Percentiles rank a stretch among this genome's conserved stretches.
These are phyloP conservation scores for Drosophila suboccidentalis DNA, from an alignment of 2,888 invertebrate genomes.

Conservation along the genomic window DNA sequence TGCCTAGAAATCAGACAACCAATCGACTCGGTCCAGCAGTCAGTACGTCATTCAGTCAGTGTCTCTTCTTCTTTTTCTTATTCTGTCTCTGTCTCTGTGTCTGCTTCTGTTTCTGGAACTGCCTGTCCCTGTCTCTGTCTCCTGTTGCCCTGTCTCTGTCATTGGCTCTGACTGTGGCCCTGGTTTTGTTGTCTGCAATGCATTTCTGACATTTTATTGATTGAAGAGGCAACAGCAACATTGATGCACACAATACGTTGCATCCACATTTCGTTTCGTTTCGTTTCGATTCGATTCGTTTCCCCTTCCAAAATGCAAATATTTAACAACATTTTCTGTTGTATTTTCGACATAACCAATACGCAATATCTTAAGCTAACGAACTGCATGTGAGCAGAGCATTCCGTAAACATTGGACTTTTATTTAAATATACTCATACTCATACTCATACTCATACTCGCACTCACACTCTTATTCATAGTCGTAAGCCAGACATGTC, in stretches of 20 bases:
- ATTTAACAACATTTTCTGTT: slow-evolving; percentile 59
- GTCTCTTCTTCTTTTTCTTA: slow-evolving; percentile 26
- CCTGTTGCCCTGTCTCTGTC: neutral
- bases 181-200: slow-evolving; percentile 62
- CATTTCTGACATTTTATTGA: slow-evolving; percentile 80
- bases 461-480: slow-evolving; percentile 4
- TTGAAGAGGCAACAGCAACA: slow-evolving; percentile 76
- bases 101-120: slow-evolving; percentile 22
- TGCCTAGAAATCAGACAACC: slow-evolving; percentile 74
- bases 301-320: slow-evolving; percentile 59
- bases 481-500: slow-evolving; percentile 30
- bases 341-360: slow-evolving; percentile 46
- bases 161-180: slow-evolving; percentile 13
- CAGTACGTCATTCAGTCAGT: slow-evolving; percentile 67
- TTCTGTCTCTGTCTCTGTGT: slow-evolving; percentile 2
- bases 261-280: slow-evolving; percentile 1
- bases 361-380: slow-evolving; percentile 64
- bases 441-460: slow-evolving; percentile 27
- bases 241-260: slow-evolving; percentile 55
- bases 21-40: slow-evolving; percentile 62
- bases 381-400: slow-evolving; percentile 47
- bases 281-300: neutral
- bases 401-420: slow-evolving; percentile 68
- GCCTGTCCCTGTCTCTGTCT: slow-evolving; percentile 8
- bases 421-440: slow-evolving; percentile 68